Evolutionary conservation across 1,140 invertebrate species (phyloP).

Genomic region (Apis laboriosa): DNA sequence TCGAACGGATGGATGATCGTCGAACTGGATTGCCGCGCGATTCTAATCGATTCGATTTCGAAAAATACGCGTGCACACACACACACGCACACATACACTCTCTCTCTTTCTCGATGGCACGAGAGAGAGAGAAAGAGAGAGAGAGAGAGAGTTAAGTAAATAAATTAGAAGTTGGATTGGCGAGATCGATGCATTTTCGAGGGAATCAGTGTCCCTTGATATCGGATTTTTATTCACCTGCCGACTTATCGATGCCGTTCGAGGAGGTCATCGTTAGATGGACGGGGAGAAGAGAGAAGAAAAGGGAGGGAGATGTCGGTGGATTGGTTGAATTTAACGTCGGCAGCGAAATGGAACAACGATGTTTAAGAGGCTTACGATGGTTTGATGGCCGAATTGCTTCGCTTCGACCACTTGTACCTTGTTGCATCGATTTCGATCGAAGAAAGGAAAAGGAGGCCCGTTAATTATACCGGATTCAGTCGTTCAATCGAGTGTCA

Average conservation of each 20-base stretch:
- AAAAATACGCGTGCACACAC: neutral
- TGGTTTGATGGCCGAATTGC: constrained; percentile 17
- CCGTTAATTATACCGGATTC: neutral
- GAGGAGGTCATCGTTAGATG: neutral
- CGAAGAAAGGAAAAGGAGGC: neutral
- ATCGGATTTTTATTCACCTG: constrained; percentile 7
- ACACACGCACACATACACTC: neutral
- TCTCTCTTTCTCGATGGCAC: too few relatives aligned
- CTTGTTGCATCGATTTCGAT: neutral
- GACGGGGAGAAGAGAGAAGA: neutral
- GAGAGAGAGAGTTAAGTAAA: neutral
- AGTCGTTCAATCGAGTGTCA: neutral
- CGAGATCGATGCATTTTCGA: neutral
- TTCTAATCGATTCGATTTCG: constrained; percentile 20
- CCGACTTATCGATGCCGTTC: constrained; percentile 12
- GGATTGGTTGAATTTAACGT: constrained; percentile 45
- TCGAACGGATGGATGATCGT: neutral
- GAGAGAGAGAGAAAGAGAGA: too few relatives aligned
- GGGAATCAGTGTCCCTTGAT: neutral
- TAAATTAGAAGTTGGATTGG: constrained; percentile 14
- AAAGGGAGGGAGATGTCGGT: neutral
- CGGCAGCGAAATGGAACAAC: constrained; percentile 19
- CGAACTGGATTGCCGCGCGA: neutral
- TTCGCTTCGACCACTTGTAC: neutral
- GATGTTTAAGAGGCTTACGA: constrained; percentile 22